Percentiles rank a stretch among this genome's conserved stretches.
phyloP scores from a whole-genome alignment of 1,140 invertebrate species.

The Drosophila nebulosa region DNA sequence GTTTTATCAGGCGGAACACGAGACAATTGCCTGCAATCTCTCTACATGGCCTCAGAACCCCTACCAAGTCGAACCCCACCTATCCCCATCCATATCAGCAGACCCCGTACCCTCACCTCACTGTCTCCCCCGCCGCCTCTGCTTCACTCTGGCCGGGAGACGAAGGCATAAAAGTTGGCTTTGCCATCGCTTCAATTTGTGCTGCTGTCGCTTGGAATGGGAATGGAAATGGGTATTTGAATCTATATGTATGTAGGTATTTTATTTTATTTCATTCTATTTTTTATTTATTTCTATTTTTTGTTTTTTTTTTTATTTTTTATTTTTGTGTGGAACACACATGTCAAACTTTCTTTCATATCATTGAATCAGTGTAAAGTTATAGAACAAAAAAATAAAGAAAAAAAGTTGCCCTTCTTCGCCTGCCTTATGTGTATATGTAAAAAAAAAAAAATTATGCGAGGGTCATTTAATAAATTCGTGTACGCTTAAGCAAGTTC shows the following conservation, averaged over 20 bases:
- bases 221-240: not conserved
- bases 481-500: too few species aligned
- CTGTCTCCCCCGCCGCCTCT: not conserved
- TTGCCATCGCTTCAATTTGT: slow-evolving; percentile 22
- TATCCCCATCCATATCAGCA: not conserved
- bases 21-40: slow-evolving; percentile 46
- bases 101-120: not conserved
- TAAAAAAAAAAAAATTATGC: not conserved
- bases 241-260: not conserved
- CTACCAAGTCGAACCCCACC: not conserved
- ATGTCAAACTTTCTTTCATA: slow-evolving; percentile 60
- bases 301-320: not conserved
- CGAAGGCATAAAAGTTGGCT: slow-evolving; percentile 42
- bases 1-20: slow-evolving; percentile 59
- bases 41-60: not conserved
- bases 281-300: not conserved
- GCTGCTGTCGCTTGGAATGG: slow-evolving; percentile 21
- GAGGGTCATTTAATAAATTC: slow-evolving; percentile 6
- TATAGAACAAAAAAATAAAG: slow-evolving; percentile 15
- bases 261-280: slow-evolving; percentile 1
- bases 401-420: slow-evolving; percentile 42
- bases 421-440: too few species aligned
- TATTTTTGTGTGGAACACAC: slow-evolving; percentile 39
- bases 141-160: slow-evolving; percentile 1
- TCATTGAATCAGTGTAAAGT: slow-evolving; percentile 55